Evolutionary conservation across 2,888 invertebrate species (phyloP).

Genomic region (Lithophane socia): DNA sequence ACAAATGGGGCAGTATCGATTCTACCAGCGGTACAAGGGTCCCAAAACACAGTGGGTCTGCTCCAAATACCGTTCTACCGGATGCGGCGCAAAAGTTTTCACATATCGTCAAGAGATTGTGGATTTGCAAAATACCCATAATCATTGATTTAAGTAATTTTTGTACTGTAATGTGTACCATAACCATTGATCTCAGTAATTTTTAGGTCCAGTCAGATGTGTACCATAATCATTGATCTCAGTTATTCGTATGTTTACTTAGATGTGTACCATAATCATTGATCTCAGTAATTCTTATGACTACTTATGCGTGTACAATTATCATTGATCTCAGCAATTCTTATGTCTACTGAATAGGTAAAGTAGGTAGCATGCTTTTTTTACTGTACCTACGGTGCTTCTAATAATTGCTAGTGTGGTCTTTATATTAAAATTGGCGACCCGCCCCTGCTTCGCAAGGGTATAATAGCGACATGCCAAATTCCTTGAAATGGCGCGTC

Average conservation of each 20-base stretch:
- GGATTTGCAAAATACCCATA: neutral
- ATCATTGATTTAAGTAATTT: neutral
- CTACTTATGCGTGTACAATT: no score
- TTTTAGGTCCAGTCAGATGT: neutral
- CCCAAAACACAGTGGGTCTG: slow-evolving; percentile 37
- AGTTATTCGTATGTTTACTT: neutral
- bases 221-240: neutral
- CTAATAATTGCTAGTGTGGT: neutral
- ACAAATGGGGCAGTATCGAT: slow-evolving; percentile 56
- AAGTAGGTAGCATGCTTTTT: neutral
- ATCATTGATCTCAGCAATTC: no score
- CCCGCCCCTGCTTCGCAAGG: neutral
- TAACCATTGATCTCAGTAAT: neutral
- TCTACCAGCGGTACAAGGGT: slow-evolving; percentile 21
- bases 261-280: no score
- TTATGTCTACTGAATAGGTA: neutral
- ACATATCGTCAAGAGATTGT: neutral
- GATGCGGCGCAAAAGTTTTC: neutral
- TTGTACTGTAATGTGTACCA: neutral
- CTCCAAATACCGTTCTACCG: neutral
- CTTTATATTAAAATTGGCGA: neutral
- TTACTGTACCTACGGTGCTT: neutral
- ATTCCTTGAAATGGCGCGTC: neutral
- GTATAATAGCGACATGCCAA: neutral
- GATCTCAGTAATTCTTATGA: no score